Base-by-base conservation (phyloP, 1,140 invertebrate species). In the Euura saliciscinereae region DNA sequence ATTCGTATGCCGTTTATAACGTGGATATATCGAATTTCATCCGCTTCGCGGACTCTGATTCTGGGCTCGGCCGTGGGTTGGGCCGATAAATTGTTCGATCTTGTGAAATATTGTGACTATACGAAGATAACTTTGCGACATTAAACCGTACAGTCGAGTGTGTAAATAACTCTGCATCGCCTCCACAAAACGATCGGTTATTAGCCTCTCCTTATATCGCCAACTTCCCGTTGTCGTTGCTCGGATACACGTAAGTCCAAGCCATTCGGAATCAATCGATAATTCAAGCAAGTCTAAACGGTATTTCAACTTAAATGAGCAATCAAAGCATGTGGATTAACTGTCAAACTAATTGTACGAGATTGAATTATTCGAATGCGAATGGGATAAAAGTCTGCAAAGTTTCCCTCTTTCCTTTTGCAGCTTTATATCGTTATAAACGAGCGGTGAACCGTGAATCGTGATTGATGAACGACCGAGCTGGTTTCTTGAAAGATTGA, bases 371-470 rank as follows among this genome's bases (percentile, higher is more conserved):
- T 28, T 28, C 28, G 28, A 28, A 28, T 28, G 0, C 28, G 1
- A 28, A 28, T 1, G 28, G 28, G 28, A 28, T 28, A 28, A 28
- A 28, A 28, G 28, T 28, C 28, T 28, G 51, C 51, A 11, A 8
- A 59, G 13, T 8, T 59, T 59, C 51, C 51, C 51, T 59, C 13
- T 59, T 59, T 6, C 51, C 51, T 59, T 59, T 59, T 59, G 13
- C 51, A 59, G 51, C 51, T 59, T 28, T 28, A 59, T 8, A 59
- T 59, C 51, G 51, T 59, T 59, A 59, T 59, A 59, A 59, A 59
- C 51, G 51, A 59, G 51, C 51, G 51, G 51, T 59, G 51, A 59
- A 59, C 51, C 51, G 51, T 59, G 51, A 59, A 59, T 59, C 6
- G 51, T 59, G 51, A 59, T 59, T 59, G 51, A 59, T 59, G 51